These are phyloP conservation scores for Drosophila antonietae DNA, from an alignment of 2,888 invertebrate genomes.

Conservation along the genomic window DNA sequence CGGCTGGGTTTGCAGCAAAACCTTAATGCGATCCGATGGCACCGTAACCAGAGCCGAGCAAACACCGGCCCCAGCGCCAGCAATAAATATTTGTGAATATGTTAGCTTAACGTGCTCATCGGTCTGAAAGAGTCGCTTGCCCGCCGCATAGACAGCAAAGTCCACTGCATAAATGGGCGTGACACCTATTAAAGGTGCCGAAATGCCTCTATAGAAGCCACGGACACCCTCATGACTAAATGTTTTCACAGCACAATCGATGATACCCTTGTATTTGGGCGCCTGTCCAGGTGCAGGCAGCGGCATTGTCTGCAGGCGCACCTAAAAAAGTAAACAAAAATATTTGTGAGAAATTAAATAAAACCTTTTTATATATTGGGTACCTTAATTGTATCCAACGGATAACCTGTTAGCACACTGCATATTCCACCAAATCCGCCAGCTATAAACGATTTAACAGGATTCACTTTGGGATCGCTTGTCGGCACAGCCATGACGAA, in stretches of 20 bases:
- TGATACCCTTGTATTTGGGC: constrained; percentile 94
- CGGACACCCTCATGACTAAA: constrained; percentile 93
- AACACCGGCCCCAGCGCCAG: constrained; percentile 98
- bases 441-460: constrained; percentile 96
- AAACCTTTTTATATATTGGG: constrained; percentile 34
- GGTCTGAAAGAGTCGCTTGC: constrained; percentile 92
- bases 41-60: constrained; percentile 99
- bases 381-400: constrained; percentile 97
- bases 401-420: constrained; percentile 97
- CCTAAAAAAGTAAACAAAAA: constrained; percentile 86
- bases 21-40: constrained; percentile 99
- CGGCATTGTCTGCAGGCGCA: constrained; percentile 98
- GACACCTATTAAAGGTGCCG: constrained; percentile 97
- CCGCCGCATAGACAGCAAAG: constrained; percentile 97
- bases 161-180: constrained; percentile 99
- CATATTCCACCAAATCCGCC: constrained; percentile 99
- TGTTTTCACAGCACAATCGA: constrained; percentile 96
- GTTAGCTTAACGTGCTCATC: constrained; percentile 87
- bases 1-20: constrained; percentile 96
- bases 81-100: constrained; percentile 92
- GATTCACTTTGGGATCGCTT: constrained; percentile 86
- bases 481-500: constrained; percentile 17
- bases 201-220: constrained; percentile 94
- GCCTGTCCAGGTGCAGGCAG: constrained; percentile 90
- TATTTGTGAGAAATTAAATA: not conserved